Conservation (phyloP, 2,797 vertebrate species). For the Oceanodroma leucorhoa region DNA sequence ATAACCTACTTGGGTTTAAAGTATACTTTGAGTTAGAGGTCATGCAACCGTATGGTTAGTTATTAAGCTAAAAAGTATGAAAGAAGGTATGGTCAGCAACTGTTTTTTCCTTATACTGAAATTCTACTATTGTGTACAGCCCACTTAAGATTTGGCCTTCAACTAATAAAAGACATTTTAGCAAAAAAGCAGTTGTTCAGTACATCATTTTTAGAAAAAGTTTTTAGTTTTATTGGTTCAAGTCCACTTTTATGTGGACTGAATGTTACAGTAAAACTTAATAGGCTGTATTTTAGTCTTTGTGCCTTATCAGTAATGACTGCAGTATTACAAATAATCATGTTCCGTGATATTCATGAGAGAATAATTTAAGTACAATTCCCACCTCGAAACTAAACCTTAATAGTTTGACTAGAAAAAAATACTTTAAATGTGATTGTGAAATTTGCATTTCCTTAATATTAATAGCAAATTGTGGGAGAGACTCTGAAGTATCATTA, state of each 20-base stretch:
- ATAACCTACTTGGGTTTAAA: background rate
- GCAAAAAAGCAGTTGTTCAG: background rate
- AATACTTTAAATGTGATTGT: constrained; percentile 35
- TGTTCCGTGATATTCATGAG: constrained; percentile 30
- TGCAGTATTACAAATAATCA: constrained; percentile 33
- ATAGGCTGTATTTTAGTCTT: background rate
- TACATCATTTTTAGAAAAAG: background rate
- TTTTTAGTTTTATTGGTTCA: background rate
- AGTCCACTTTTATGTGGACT: background rate
- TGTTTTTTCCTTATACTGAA: background rate
- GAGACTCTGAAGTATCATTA: constrained; percentile 54
- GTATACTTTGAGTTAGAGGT: background rate
- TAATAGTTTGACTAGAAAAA: constrained; percentile 50
- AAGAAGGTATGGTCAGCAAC: background rate
- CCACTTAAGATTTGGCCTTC: background rate
- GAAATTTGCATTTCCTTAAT: constrained; percentile 58
- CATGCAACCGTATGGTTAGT: background rate
- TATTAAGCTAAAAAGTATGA: background rate
- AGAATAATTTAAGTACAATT: constrained; percentile 50
- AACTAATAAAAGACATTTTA: background rate
- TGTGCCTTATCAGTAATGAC: background rate
- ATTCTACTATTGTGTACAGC: background rate
- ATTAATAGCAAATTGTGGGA: constrained; percentile 57
- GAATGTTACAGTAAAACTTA: background rate
- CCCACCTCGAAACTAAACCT: constrained; percentile 41